A percentile compares a stretch with the other conserved stretches of the same genome.
phyloP scores from a whole-genome alignment of 2,113 vertebrate genomes.

The Phrynosoma blainvillii region DNA sequence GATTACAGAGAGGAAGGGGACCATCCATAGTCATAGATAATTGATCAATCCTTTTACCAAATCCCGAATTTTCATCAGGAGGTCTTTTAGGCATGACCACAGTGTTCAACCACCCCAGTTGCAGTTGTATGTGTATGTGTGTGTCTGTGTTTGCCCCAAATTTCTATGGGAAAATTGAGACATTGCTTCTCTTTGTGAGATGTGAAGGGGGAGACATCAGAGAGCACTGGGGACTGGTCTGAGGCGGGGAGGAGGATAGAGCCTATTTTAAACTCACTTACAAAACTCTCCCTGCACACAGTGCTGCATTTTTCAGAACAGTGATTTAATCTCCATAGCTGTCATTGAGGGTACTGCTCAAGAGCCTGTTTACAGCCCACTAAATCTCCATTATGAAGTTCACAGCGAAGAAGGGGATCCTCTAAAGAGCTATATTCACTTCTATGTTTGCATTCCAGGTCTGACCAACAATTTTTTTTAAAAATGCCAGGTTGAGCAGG shows the following conservation, averaged over 20 bases:
- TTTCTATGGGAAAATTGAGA: conserved; percentile 33
- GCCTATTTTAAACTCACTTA: conserved; percentile 65
- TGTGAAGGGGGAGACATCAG: no score
- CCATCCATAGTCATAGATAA: background rate
- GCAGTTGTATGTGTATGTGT: no score
- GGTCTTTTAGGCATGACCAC: background rate
- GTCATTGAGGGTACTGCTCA: conserved; percentile 53
- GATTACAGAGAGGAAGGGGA: no score
- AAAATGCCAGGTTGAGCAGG: background rate
- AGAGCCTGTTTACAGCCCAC: conserved; percentile 68
- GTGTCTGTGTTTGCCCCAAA: background rate
- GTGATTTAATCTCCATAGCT: conserved; percentile 61
- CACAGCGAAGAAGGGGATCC: conserved; percentile 52
- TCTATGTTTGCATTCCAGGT: conserved; percentile 57
- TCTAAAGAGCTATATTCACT: conserved; percentile 65
- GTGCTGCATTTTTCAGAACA: conserved; percentile 57
- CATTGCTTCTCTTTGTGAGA: conserved; percentile 33
- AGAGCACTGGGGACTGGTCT: conserved; percentile 30
- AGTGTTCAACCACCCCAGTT: background rate
- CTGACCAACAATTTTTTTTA: conserved; percentile 13
- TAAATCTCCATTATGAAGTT: conserved; percentile 53
- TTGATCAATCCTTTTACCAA: background rate
- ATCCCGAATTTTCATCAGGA: background rate
- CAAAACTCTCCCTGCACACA: conserved; percentile 43
- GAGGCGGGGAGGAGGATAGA: background rate